Base-by-base conservation (phyloP, 2,888 invertebrate species). In the Allolobophora icterica region DNA sequence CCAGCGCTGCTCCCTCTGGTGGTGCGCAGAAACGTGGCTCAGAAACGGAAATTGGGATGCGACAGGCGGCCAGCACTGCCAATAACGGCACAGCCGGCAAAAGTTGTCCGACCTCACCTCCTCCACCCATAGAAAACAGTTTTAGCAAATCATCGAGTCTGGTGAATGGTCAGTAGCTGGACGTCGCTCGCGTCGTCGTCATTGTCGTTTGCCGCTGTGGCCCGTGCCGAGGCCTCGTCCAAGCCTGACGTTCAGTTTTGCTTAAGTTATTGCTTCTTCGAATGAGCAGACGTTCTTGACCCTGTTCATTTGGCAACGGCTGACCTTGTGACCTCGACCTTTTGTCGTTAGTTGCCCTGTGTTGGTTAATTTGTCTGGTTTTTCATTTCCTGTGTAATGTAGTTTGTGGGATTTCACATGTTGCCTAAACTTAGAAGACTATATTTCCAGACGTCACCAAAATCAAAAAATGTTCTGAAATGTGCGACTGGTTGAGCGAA, bases 341-440 rank as follows among this genome's bases (percentile, higher is more conserved):
- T 87, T 87, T 87, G 87, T 87, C 38, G 87, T 71, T 71, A 71
- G 71, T 71, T 87, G 87, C 87, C 87, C 87, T 87, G 24, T 24
- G 87, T 87, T 87, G 87, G n/a, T 87, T 87, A 34, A 87, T 34
- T 87, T 38, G 87, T 38, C 71, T 71, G 87, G 34, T 87, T 87
- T 87, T 38, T 87, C 87, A 87, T 35, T 87, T 87, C 87, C 87
- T 38, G 38, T 87, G 87, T 38, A 87, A 35, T 24, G 87, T 87
- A 87, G 87, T 87, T 87, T 87, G 87, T 87, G 87, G 87, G 87
- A 87, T 38, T 87, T 87, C 87, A 87, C 87, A 38, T 38, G 87
- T 87, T 87, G 87, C 87, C 87, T 87, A 34, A 87, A 38, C 87
- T 87, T 38, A 35, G 38, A 35, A 87, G 87, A 87, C 38, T 34